Conservation (phyloP, 2,888 invertebrate species). For the Amphimallon solstitiale region DNA sequence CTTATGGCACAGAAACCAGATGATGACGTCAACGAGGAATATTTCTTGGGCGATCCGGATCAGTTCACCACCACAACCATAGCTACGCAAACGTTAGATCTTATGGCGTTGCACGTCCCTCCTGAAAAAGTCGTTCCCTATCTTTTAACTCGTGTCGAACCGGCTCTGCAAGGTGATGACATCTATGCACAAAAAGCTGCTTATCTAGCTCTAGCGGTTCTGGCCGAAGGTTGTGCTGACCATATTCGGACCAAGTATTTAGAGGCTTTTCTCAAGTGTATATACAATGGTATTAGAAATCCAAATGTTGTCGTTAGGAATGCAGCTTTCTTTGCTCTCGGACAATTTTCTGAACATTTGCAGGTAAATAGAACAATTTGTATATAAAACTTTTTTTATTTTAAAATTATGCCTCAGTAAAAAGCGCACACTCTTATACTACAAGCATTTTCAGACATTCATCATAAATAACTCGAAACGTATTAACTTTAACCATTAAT, state of each 20-base stretch:
- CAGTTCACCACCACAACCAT: conserved; percentile 73
- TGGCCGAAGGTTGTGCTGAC: conserved; percentile 83
- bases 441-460: no score
- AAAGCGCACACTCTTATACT: no score
- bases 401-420: no score
- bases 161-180: conserved; percentile 71
- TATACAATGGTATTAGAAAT: conserved; percentile 76
- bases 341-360: conserved; percentile 82
- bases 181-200: conserved; percentile 75
- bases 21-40: conserved; percentile 72
- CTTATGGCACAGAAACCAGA: conserved; percentile 74
- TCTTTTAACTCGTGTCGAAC: conserved; percentile 72
- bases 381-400: no score
- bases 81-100: conserved; percentile 79
- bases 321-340: conserved; percentile 81
- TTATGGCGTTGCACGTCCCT: conserved; percentile 77
- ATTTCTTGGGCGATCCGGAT: conserved; percentile 72
- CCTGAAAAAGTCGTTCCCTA: conserved; percentile 80
- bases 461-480: no score
- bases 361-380: conserved; percentile 65
- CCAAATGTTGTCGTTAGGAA: conserved; percentile 73
- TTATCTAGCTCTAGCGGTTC: conserved; percentile 77
- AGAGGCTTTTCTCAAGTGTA: conserved; percentile 73
- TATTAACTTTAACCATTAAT: no score
- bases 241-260: conserved; percentile 78